A percentile compares a stretch with the other conserved stretches of the same genome.
Evolutionary conservation across 2,888 invertebrate species (phyloP).

Genomic region (Suillia variegata): DNA sequence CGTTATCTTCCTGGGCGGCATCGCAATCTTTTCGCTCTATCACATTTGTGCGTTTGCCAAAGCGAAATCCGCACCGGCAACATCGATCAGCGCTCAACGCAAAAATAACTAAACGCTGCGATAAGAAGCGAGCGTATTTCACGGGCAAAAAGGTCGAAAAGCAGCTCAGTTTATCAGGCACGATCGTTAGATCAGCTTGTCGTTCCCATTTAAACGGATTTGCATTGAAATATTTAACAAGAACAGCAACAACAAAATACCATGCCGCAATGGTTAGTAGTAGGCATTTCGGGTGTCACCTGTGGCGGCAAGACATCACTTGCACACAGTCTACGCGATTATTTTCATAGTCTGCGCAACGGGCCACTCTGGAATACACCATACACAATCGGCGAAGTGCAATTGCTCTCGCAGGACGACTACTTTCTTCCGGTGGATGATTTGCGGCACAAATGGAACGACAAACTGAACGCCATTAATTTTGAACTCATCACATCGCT

Average conservation of each 20-base stretch:
- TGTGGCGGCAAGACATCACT: conserved; percentile 84
- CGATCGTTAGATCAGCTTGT: too few species aligned
- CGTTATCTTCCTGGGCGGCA: conserved; percentile 69
- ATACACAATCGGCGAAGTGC: conserved; percentile 58
- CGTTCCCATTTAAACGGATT: conserved; percentile 1
- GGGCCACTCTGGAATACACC: conserved; percentile 52
- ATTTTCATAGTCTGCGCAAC: conserved; percentile 49
- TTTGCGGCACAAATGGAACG: conserved; percentile 68
- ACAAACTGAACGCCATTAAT: conserved; percentile 73
- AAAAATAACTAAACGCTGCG: not conserved
- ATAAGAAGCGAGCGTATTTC: not conserved
- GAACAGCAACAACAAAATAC: conserved; percentile 5
- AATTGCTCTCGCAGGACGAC: conserved; percentile 74
- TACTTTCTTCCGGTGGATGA: conserved; percentile 75
- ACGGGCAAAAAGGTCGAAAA: conserved; percentile 25
- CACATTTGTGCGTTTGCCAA: conserved; percentile 61
- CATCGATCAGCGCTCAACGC: conserved; percentile 20
- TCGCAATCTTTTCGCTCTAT: conserved; percentile 69
- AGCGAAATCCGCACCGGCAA: conserved; percentile 22
- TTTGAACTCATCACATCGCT: conserved; percentile 75
- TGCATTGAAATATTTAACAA: conserved; percentile 10
- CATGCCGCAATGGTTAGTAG: conserved; percentile 65
- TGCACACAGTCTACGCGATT: conserved; percentile 64
- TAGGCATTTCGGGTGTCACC: conserved; percentile 81
- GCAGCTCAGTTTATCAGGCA: conserved; percentile 12